phyloP scores from a whole-genome alignment of 2,113 vertebrate genomes.

The Malaclemys terrapin region DNA sequence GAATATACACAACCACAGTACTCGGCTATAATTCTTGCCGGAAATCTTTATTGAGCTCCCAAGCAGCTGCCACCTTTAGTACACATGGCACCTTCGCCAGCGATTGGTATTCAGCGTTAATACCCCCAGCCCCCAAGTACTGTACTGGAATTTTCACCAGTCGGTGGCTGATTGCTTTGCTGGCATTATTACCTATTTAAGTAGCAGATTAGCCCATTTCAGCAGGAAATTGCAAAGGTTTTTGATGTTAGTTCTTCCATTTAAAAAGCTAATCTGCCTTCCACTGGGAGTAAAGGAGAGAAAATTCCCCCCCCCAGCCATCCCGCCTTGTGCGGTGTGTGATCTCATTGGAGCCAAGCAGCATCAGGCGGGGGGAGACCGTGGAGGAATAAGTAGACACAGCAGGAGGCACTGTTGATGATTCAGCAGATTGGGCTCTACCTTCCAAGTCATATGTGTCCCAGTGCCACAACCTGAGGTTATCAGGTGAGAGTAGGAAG shows the following conservation, averaged over 20 bases:
- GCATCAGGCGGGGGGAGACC: neutral
- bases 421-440: neutral
- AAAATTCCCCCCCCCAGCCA: neutral
- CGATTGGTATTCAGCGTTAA: neutral
- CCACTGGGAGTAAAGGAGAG: fast-evolving
- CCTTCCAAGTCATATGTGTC: neutral
- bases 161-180: neutral
- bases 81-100: neutral
- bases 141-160: neutral
- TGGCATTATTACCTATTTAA: neutral
- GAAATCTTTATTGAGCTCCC: neutral
- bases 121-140: neutral
- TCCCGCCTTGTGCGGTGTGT: neutral
- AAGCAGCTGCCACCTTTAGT: neutral
- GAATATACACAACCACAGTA: neutral
- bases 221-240: neutral
- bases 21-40: neutral
- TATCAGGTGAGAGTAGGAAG: neutral
- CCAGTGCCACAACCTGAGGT: neutral
- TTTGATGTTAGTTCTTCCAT: neutral
- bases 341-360: neutral
- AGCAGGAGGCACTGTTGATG: neutral
- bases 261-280: neutral
- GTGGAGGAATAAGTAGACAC: too few species aligned
- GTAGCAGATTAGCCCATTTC: neutral